These are phyloP conservation scores for Balaenoptera acutorostrata DNA, from an alignment of 2,113 vertebrate genomes.

Conservation along the genomic window DNA sequence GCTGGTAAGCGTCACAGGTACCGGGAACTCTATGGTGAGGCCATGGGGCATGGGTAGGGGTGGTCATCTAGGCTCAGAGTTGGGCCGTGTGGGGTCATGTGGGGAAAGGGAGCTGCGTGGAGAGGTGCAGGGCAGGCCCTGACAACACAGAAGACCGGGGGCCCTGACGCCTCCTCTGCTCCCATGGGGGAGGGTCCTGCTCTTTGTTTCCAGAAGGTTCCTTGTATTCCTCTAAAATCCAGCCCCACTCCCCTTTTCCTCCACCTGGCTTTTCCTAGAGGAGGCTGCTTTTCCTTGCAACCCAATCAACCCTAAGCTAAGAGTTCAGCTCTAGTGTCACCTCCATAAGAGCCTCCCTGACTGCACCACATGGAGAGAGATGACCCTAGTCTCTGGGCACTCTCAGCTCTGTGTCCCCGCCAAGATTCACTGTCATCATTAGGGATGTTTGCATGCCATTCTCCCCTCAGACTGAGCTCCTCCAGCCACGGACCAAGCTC, in stretches of 20 bases:
- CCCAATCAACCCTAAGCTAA: neutral
- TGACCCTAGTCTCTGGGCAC: accelerated
- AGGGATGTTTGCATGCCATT: neutral
- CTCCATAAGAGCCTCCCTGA: neutral
- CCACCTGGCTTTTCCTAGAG: neutral
- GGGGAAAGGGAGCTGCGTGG: neutral
- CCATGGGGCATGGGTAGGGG: accelerated
- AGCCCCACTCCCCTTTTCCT: neutral
- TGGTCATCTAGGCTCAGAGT: neutral
- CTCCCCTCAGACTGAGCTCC: neutral
- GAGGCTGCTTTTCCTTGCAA: neutral
- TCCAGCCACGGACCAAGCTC: neutral
- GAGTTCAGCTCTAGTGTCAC: neutral
- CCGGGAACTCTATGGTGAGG: neutral
- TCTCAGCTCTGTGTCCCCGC: too few relatives aligned
- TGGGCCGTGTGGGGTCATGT: accelerated
- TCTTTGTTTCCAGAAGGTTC: neutral
- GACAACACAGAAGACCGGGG: neutral
- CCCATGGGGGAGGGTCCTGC: neutral
- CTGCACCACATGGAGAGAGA: neutral
- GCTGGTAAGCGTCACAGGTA: neutral
- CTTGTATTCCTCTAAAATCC: neutral
- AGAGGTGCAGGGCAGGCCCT: neutral
- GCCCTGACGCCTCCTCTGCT: accelerated
- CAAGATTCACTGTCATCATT: accelerated